Conservation (phyloP, 1,140 invertebrate genomes). For the Leptinotarsa undecemlineata region DNA sequence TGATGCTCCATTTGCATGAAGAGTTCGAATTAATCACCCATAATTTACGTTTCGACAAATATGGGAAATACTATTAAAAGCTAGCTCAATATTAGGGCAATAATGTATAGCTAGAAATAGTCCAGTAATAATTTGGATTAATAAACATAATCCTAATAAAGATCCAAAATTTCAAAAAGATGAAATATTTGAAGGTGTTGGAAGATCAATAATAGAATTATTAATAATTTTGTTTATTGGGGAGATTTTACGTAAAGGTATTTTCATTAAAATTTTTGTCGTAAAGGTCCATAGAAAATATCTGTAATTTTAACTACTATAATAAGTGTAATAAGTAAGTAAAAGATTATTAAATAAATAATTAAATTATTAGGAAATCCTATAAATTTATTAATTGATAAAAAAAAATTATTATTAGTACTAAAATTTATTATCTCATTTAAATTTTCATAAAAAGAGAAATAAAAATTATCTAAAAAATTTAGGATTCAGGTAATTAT, state of each 20-base stretch:
- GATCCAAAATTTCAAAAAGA: conserved; percentile 62
- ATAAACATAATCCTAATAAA: conserved; percentile 63
- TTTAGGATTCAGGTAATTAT: neutral
- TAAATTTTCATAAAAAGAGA: neutral
- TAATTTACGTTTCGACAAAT: conserved; percentile 61
- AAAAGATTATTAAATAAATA: conserved; percentile 58
- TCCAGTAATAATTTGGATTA: conserved; percentile 64
- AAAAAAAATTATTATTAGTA: conserved; percentile 31
- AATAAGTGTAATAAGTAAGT: conserved; percentile 59
- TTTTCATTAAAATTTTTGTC: conserved; percentile 57
- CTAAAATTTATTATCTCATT: conserved; percentile 1
- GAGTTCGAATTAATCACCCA: conserved; percentile 61
- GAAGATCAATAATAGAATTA: conserved; percentile 61
- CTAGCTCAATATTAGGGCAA: conserved; percentile 59
- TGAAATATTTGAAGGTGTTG: conserved; percentile 60
- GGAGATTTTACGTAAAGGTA: conserved; percentile 56
- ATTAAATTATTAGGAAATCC: conserved; percentile 55
- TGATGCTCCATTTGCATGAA: conserved; percentile 63
- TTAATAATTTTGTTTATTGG: conserved; percentile 58
- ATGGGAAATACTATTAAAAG: conserved; percentile 62
- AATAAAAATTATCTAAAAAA: conserved; percentile 9
- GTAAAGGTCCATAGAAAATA: conserved; percentile 54
- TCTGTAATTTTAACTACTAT: conserved; percentile 57
- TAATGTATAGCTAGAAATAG: conserved; percentile 67
- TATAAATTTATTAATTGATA: conserved; percentile 54